Conservation (phyloP, 2,113 vertebrate genomes). For the Petaurus breviceps region DNA sequence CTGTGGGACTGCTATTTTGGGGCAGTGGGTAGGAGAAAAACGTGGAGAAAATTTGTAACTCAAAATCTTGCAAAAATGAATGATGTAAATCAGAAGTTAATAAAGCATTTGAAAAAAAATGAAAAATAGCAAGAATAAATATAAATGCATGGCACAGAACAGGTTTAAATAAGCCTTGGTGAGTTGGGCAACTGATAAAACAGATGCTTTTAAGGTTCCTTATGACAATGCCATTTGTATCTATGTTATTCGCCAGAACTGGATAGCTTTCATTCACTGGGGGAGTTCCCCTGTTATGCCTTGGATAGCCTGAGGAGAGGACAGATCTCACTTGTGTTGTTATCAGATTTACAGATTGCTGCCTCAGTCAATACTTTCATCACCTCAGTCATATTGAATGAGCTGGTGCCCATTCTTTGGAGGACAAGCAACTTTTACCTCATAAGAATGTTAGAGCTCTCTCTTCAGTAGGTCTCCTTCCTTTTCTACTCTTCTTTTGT, state of each 20-base stretch:
- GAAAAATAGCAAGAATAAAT: too few species aligned
- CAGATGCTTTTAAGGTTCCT: not conserved
- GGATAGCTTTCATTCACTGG: not conserved
- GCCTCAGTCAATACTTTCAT: not conserved
- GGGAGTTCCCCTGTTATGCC: not conserved
- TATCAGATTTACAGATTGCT: not conserved
- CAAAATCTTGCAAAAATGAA: too few species aligned
- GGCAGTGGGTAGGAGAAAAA: too few species aligned
- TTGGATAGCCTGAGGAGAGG: not conserved
- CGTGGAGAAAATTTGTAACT: too few species aligned
- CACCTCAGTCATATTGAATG: not conserved
- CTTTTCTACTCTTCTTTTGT: not conserved
- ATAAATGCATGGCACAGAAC: not conserved
- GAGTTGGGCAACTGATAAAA: not conserved
- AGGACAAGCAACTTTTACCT: not conserved
- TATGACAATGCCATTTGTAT: not conserved
- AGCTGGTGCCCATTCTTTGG: not conserved
- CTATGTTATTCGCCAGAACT: not conserved
- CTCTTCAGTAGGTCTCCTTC: not conserved
- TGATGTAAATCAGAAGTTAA: too few species aligned
- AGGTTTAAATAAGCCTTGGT: too few species aligned
- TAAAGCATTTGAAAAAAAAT: too few species aligned
- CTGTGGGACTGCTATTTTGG: too few species aligned
- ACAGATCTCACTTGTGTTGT: not conserved
- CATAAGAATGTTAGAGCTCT: not conserved